A percentile compares a stretch with the other conserved stretches of the same genome.
Conservation (phyloP, 2,797 vertebrate species). For the Semotilus atromaculatus region DNA sequence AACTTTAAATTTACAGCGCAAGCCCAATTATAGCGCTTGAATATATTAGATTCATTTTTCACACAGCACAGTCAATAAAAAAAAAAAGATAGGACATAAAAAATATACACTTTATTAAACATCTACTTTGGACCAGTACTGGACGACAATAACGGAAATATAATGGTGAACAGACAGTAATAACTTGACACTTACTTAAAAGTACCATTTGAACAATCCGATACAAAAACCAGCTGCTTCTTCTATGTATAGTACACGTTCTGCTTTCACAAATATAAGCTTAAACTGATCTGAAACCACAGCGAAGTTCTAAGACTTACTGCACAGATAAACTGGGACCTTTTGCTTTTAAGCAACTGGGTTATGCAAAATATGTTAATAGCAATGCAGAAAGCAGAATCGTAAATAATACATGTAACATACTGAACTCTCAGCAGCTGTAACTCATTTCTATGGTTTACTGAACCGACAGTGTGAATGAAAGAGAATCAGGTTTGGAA, state of each 20-base stretch:
- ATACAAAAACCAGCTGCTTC: neutral
- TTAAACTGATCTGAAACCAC: neutral
- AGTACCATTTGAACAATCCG: neutral
- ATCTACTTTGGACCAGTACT: slow-evolving; percentile 68
- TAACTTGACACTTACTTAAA: neutral
- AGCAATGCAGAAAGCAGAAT: neutral
- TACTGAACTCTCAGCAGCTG: neutral
- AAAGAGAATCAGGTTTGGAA: slow-evolving; percentile 1
- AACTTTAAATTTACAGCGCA: neutral
- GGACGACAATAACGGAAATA: slow-evolving; percentile 61
- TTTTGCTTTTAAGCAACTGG: slow-evolving; percentile 20
- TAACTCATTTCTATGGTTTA: neutral
- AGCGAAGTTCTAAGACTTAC: neutral
- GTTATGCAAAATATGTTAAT: slow-evolving; percentile 16
- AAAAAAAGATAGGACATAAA: slow-evolving; percentile 47
- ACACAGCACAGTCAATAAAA: neutral
- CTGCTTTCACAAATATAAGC: neutral
- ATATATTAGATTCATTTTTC: neutral
- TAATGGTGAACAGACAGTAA: slow-evolving; percentile 33
- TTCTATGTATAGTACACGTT: neutral
- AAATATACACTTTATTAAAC: slow-evolving; percentile 83
- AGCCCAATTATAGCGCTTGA: neutral
- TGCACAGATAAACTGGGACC: neutral
- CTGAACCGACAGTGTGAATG: neutral
- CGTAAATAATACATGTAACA: slow-evolving; percentile 24